phyloP scores from a whole-genome alignment of 2,113 vertebrate genomes.

The Xiphophorus couchianus region DNA sequence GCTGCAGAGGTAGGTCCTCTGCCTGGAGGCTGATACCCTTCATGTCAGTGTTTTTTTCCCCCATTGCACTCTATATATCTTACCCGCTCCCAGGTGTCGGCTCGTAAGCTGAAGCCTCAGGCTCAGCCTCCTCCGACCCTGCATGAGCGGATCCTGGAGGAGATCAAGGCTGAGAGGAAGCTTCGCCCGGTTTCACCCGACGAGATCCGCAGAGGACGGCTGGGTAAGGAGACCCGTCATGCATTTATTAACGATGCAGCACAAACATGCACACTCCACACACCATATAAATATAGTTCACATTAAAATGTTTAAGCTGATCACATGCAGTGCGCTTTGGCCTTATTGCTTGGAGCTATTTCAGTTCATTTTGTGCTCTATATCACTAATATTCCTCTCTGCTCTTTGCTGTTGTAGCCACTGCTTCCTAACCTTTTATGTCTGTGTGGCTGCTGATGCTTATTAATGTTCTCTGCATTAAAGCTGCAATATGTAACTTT shows the following conservation, averaged over 20 bases:
- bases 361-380: conserved; percentile 14
- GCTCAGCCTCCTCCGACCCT: conserved; percentile 91
- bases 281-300: conserved; percentile 4
- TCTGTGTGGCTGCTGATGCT: conserved; percentile 40
- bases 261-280: conserved; percentile 22
- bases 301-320: conserved; percentile 15
- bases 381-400: conserved; percentile 29
- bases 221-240: conserved; percentile 81
- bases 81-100: conserved; percentile 82
- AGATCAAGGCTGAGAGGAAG: conserved; percentile 95
- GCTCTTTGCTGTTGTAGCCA: conserved; percentile 25
- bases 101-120: conserved; percentile 94
- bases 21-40: background rate
- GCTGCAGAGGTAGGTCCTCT: background rate
- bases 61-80: background rate
- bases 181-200: conserved; percentile 93
- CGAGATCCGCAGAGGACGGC: conserved; percentile 84
- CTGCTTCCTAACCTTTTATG: conserved; percentile 25
- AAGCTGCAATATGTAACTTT: no score
- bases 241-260: background rate
- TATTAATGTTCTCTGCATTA: conserved; percentile 37
- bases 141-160: conserved; percentile 94
- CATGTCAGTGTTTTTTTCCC: background rate
- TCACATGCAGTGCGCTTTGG: background rate
- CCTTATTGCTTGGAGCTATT: conserved; percentile 20